Conservation (phyloP, 2,888 invertebrate genomes). For the Hedychridium roseum region DNA sequence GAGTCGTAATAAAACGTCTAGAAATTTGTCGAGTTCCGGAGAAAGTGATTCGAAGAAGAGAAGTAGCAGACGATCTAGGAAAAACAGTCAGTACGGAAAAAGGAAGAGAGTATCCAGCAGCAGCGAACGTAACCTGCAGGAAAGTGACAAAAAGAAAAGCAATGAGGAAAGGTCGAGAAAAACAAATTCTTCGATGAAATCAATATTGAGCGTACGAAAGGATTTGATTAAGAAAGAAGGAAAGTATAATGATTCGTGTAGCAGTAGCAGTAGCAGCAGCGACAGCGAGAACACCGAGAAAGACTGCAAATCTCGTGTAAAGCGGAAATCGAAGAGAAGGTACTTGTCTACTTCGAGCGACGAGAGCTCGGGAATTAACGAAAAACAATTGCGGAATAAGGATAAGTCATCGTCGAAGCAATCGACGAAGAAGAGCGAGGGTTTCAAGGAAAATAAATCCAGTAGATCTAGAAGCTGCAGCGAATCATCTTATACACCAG, state of each 20-base stretch:
- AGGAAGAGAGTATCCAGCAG: slow-evolving; percentile 27
- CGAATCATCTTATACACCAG: slow-evolving; percentile 21
- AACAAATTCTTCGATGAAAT: slow-evolving; percentile 15
- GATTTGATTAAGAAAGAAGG: slow-evolving; percentile 27
- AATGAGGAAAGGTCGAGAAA: slow-evolving; percentile 20
- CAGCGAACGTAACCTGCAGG: slow-evolving; percentile 31
- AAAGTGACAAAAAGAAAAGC: slow-evolving; percentile 11
- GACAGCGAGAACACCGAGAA: slow-evolving; percentile 12
- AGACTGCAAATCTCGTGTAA: slow-evolving; percentile 10
- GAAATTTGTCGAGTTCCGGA: slow-evolving; percentile 26
- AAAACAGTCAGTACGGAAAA: slow-evolving; percentile 17
- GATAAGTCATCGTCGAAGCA: slow-evolving; percentile 10
- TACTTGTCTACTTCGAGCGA: slow-evolving; percentile 20
- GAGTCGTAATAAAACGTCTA: slow-evolving; percentile 21
- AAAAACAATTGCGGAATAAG: slow-evolving; percentile 17
- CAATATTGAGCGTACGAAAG: slow-evolving; percentile 19
- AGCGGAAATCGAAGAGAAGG: slow-evolving; percentile 23
- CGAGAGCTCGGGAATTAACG: slow-evolving; percentile 2
- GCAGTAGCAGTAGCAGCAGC: slow-evolving; percentile 36
- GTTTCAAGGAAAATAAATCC: slow-evolving; percentile 15
- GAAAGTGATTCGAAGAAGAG: slow-evolving; percentile 31
- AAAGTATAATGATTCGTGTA: slow-evolving; percentile 25
- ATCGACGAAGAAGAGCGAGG: slow-evolving; percentile 13
- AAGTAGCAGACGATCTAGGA: slow-evolving; percentile 4
- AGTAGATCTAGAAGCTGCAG: slow-evolving; percentile 31